These are phyloP conservation scores for Onychomys torridus DNA, from an alignment of 2,797 vertebrate species.

Conservation along the genomic window DNA sequence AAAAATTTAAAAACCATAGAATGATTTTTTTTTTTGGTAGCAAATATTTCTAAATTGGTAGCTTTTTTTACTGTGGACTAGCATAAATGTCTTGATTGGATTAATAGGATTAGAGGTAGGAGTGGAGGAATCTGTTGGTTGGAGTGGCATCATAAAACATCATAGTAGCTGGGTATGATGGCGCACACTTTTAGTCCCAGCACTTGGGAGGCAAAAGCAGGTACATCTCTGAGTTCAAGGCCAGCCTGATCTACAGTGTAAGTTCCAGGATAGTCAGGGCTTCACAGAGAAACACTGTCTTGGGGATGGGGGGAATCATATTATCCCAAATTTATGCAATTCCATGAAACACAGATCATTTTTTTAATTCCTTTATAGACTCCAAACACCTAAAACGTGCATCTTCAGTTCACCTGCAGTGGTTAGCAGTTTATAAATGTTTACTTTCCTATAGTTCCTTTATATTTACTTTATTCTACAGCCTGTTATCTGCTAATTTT, in stretches of 20 bases:
- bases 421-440: conserved; percentile 9
- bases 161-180: background rate
- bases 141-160: conserved; percentile 11
- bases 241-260: background rate
- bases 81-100: background rate
- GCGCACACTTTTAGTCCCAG: background rate
- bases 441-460: background rate
- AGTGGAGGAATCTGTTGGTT: background rate
- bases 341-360: background rate
- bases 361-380: background rate
- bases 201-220: background rate
- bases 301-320: background rate
- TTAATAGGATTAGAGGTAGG: background rate
- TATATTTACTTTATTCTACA: conserved; percentile 25
- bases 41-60: background rate
- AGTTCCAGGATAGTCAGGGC: background rate
- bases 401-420: background rate
- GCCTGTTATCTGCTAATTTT: background rate
- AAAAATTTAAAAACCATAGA: conserved; percentile 49
- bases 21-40: background rate
- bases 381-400: background rate
- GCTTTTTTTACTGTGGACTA: background rate
- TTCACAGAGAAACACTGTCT: background rate
- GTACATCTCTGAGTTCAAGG: background rate
- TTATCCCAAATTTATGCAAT: background rate